A percentile compares a stretch with the other conserved stretches of the same genome.
phyloP scores from a whole-genome alignment of 2,113 vertebrate genomes.

The Channa maculata region DNA sequence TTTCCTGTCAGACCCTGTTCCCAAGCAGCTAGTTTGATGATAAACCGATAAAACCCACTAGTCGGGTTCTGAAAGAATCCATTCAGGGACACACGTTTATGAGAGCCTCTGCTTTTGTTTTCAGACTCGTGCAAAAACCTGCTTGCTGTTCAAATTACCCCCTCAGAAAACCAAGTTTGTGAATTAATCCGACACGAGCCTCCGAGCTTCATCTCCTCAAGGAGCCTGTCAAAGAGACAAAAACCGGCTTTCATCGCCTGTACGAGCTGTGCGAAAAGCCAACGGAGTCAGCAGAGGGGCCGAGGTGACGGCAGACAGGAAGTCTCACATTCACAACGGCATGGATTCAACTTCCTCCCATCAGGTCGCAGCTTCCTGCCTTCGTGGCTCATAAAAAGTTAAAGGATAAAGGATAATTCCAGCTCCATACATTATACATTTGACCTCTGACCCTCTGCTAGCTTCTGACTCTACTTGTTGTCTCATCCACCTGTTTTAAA shows the following conservation, averaged over 20 bases:
- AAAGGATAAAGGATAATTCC: slow-evolving; percentile 36
- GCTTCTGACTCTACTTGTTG: background rate
- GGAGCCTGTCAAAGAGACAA: background rate
- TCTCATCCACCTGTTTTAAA: too few relatives aligned
- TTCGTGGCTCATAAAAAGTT: slow-evolving; percentile 15
- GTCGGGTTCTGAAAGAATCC: background rate
- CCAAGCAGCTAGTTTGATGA: slow-evolving; percentile 14
- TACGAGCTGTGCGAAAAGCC: too few relatives aligned
- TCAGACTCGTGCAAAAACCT: too few relatives aligned
- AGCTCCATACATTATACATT: slow-evolving; percentile 46
- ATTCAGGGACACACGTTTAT: too few relatives aligned
- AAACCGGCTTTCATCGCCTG: too few relatives aligned
- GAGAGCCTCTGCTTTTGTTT: too few relatives aligned
- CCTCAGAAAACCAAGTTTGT: too few relatives aligned
- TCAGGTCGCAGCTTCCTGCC: slow-evolving; percentile 27
- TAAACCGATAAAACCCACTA: slow-evolving; percentile 12
- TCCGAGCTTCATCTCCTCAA: background rate
- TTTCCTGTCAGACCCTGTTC: background rate
- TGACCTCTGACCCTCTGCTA: slow-evolving; percentile 45
- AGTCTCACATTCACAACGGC: slow-evolving; percentile 14
- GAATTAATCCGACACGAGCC: too few relatives aligned
- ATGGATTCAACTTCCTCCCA: slow-evolving; percentile 26
- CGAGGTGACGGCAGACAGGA: slow-evolving; percentile 22
- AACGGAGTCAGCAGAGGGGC: background rate
- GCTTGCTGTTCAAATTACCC: too few relatives aligned